Percentiles rank a stretch among this genome's conserved stretches.
These are phyloP conservation scores for Erithacus rubecula DNA, from an alignment of 2,797 vertebrate species.

Conservation along the genomic window DNA sequence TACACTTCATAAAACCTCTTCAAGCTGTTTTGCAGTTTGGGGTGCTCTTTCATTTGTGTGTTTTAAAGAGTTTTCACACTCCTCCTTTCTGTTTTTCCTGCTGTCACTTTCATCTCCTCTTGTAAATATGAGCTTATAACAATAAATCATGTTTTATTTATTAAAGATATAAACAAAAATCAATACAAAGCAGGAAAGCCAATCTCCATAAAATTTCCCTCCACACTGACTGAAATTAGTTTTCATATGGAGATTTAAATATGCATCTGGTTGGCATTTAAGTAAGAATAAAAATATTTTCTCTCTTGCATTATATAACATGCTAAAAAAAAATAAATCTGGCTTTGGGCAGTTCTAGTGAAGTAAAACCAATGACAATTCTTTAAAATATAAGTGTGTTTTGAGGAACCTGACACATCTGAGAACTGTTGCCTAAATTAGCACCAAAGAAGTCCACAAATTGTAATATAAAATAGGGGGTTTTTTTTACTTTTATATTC, in stretches of 20 bases:
- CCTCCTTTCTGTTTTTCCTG: not conserved
- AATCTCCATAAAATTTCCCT: conserved; percentile 3
- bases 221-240: not conserved
- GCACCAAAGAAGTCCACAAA: not conserved
- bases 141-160: conserved; percentile 36
- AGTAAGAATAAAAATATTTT: not conserved
- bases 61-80: not conserved
- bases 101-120: conserved; percentile 15
- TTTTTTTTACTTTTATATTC: not conserved
- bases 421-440: not conserved
- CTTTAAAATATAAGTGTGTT: not conserved
- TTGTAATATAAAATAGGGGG: not conserved
- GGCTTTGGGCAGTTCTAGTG: not conserved
- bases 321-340: not conserved
- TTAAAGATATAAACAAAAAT: conserved; percentile 34
- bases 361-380: conserved; percentile 2
- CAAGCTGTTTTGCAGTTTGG: not conserved
- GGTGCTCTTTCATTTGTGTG: not conserved
- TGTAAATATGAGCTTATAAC: not conserved
- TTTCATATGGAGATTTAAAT: conserved; percentile 19
- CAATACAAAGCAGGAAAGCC: conserved; percentile 10
- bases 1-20: not conserved
- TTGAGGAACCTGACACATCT: not conserved
- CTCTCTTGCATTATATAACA: not conserved
- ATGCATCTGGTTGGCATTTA: not conserved